A percentile compares a stretch with the other conserved stretches of the same genome.
phyloP scores from a whole-genome alignment of 2,113 vertebrate genomes.

The Typhlomys cinereus region DNA sequence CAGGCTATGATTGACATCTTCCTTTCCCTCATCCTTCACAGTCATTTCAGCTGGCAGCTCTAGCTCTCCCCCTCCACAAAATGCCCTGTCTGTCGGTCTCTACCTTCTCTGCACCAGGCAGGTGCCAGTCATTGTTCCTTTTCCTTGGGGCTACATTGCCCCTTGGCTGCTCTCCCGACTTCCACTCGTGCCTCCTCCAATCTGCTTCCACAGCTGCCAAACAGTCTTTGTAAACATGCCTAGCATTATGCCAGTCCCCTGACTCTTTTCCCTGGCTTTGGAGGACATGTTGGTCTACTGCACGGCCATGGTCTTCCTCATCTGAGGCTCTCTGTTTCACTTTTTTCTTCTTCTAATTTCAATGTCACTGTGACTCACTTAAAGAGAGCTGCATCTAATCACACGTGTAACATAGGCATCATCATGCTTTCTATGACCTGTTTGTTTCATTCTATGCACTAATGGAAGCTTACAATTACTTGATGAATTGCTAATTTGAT shows the following conservation, averaged over 20 bases:
- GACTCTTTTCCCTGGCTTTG: not conserved
- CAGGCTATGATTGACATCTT: not conserved
- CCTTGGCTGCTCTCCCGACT: not conserved
- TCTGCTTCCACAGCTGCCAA: not conserved
- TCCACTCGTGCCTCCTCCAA: not conserved
- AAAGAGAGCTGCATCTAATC: not conserved
- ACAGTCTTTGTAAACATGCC: not conserved
- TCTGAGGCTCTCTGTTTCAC: not conserved
- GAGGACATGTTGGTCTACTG: not conserved
- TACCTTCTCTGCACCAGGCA: not conserved
- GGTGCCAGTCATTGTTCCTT: not conserved
- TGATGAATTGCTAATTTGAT: not conserved
- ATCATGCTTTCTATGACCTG: not conserved
- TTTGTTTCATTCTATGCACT: not conserved
- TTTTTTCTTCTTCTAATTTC: not conserved
- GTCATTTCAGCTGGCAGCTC: not conserved
- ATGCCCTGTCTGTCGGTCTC: not conserved
- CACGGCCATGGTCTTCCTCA: not conserved
- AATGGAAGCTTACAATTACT: not conserved
- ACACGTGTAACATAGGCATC: not conserved
- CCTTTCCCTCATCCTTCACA: not conserved
- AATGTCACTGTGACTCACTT: not conserved
- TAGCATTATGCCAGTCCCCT: not conserved
- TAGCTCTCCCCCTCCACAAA: not conserved
- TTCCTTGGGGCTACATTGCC: fast-evolving